Percentiles rank a stretch among this genome's conserved stretches.
Evolutionary conservation across 2,113 vertebrate species (phyloP).

Genomic region (Passer domesticus): DNA sequence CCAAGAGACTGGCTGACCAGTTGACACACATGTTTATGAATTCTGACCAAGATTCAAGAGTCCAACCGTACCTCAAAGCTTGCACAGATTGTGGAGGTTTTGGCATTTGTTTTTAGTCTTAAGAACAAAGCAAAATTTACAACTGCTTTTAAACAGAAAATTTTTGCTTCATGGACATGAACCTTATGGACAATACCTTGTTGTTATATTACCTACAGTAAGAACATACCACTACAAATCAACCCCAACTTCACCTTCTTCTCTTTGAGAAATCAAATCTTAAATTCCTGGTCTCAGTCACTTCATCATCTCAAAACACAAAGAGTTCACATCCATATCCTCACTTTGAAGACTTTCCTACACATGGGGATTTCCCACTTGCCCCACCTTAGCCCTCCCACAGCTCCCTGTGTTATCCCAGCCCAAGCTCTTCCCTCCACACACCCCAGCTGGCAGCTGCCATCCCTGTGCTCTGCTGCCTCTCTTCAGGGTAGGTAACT

Average conservation of each 20-base stretch:
- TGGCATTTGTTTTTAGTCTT: not conserved
- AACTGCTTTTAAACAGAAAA: not conserved
- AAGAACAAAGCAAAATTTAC: not conserved
- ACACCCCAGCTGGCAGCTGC: not conserved
- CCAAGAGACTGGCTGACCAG: not conserved
- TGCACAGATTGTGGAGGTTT: not conserved
- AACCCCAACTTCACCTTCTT: not conserved
- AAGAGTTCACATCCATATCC: not conserved
- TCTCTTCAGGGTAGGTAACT: not conserved
- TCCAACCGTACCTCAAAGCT: not conserved
- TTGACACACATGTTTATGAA: not conserved
- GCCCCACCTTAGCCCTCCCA: not conserved
- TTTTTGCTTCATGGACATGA: not conserved
- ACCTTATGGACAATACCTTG: not conserved
- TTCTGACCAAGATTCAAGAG: not conserved
- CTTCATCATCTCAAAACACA: not conserved
- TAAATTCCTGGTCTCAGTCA: not conserved
- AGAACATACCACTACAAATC: not conserved
- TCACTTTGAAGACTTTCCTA: not conserved
- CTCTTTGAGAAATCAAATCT: not conserved
- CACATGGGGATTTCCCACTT: not conserved
- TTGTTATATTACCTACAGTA: not conserved
- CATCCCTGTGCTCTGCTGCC: fast-evolving
- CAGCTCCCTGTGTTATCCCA: not conserved
- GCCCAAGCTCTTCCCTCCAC: not conserved